A percentile compares a stretch with the other conserved stretches of the same genome.
phyloP scores from a whole-genome alignment of 2,113 vertebrate genomes.

The Acrocephalus arundinaceus region DNA sequence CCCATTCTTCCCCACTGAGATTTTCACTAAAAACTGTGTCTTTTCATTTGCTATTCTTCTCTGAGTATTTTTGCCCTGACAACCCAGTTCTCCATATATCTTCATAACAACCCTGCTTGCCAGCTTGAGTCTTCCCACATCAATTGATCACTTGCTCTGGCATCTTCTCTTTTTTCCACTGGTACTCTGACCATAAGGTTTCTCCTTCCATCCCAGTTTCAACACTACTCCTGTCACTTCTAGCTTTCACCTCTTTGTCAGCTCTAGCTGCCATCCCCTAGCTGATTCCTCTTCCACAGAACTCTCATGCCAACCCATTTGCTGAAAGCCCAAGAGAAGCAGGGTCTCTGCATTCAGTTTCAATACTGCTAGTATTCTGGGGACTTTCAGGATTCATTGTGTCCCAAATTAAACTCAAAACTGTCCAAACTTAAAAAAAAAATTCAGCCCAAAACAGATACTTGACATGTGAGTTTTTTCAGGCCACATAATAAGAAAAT shows the following conservation, averaged over 20 bases:
- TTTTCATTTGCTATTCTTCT: neutral
- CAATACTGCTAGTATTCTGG: neutral
- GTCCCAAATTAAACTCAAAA: neutral
- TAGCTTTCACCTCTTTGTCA: neutral
- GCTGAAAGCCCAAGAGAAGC: neutral
- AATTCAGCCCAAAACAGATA: neutral
- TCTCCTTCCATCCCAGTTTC: neutral
- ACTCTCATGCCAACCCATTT: neutral
- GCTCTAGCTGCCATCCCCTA: neutral
- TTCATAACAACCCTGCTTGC: neutral
- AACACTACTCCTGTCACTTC: neutral
- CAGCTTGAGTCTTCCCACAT: neutral
- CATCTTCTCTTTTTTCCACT: neutral
- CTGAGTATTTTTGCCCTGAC: neutral
- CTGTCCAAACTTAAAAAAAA: neutral
- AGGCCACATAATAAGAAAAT: neutral
- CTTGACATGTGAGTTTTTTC: neutral
- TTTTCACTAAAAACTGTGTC: neutral
- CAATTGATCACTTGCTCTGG: neutral
- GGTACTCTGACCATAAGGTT: neutral
- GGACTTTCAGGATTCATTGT: neutral
- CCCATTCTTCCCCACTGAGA: neutral
- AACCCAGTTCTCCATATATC: neutral
- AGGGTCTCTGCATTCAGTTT: neutral
- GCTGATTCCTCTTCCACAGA: neutral